Evolutionary conservation across 2,797 vertebrate genomes (phyloP), one percentile per base, ranked within the genome.

Genomic region (Karalla daura): DNA sequence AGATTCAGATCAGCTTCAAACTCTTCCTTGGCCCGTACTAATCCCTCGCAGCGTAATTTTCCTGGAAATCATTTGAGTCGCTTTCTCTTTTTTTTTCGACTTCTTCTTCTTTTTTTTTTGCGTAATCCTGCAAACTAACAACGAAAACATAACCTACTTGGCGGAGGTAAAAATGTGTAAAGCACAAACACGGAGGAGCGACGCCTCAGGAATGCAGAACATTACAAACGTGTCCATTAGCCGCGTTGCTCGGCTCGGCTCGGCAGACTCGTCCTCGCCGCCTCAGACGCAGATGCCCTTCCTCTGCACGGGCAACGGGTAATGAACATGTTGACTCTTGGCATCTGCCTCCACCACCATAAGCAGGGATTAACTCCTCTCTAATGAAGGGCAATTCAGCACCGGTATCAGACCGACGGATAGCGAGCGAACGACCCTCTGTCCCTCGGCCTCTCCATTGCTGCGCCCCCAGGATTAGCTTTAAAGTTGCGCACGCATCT

Each of bases 341-440:
- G 45, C 27, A 52, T 68, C 69, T 71, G 76, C 64, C 55, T 71
- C 33, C 53, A 35, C 37, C 51, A 59, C 78, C 63, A 32, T 83
- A 85, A 87, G 72, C 63, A 73, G 83, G 86, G 87, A 90, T 92
- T 91, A 90, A 86, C 80, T 85, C 50, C 46, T 62, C 61, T 33
- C 32, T 88, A 89, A 91, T 90, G 79, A 91, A 82, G 82, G 79
- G 72, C 83, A 89, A 81, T 78, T 90, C 81, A 73, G 52, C 64
- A 60, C 73, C 44, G 70, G 62, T 78, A 75, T 74, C 72, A 74
- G 46, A 70, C 81, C 63, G 53, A 70, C 52, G 55, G 65, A 66
- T 54, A 39, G 58, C 65, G 77, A 60, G 39, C 51, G 56, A 59
- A 81, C 62, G 47, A 75, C 59, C 58, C 43, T 20, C 35, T 35